These are phyloP conservation scores for Bradynema listronoti DNA, from an alignment of 1,140 invertebrate species.

Conservation along the genomic window DNA sequence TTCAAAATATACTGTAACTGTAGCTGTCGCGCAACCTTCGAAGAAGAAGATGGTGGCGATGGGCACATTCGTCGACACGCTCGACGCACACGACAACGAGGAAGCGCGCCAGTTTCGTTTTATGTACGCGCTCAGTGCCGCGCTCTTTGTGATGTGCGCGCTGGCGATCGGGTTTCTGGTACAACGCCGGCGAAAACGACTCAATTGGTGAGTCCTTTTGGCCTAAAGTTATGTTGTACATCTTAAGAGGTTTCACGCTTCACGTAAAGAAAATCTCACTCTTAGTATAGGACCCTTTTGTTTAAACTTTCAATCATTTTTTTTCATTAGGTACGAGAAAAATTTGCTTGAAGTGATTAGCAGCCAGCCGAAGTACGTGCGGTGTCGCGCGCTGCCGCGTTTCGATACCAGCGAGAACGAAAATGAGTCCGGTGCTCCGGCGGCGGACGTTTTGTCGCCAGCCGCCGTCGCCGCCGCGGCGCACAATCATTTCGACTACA, in stretches of 20 bases:
- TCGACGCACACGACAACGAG: conserved; percentile 15
- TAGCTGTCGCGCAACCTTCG: neutral
- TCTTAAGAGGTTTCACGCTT: neutral
- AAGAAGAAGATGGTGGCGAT: conserved; percentile 10
- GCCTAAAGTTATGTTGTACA: conserved; percentile 1
- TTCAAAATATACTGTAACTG: neutral
- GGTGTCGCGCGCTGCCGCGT: conserved; percentile 48
- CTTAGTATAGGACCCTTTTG: conserved; percentile 23
- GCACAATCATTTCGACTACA: too few relatives aligned
- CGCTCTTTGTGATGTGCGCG: conserved; percentile 19
- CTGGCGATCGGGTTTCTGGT: conserved; percentile 25
- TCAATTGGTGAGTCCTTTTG: conserved; percentile 34
- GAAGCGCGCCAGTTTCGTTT: conserved; percentile 29
- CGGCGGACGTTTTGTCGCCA: neutral
- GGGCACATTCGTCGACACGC: conserved; percentile 15
- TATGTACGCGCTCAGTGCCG: conserved; percentile 25
- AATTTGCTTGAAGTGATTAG: conserved; percentile 47
- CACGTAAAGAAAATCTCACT: conserved; percentile 12
- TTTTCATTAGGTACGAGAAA: conserved; percentile 44
- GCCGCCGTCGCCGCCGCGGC: neutral
- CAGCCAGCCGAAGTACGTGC: conserved; percentile 39
- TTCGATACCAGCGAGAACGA: conserved; percentile 47
- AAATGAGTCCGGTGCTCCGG: conserved; percentile 4
- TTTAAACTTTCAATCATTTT: conserved; percentile 24
- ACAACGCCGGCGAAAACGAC: conserved; percentile 29